A percentile compares a stretch with the other conserved stretches of the same genome.
These are phyloP conservation scores for Epinephelus awoara DNA, from an alignment of 2,797 vertebrate species.

Conservation along the genomic window DNA sequence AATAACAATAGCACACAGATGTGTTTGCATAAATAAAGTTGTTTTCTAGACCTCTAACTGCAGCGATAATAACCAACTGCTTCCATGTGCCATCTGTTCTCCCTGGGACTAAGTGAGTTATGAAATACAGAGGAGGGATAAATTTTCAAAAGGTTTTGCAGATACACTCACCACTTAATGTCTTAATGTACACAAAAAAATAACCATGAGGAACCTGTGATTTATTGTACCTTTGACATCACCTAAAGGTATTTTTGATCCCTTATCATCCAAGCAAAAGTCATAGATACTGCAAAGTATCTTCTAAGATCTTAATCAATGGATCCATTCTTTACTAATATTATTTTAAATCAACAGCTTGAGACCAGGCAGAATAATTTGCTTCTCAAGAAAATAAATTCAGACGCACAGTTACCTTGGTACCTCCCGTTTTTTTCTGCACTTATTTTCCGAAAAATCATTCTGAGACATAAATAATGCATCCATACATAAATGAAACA, in stretches of 20 bases:
- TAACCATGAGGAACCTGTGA: neutral
- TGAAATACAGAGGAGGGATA: neutral
- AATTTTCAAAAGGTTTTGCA: neutral
- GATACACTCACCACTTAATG: neutral
- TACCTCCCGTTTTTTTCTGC: neutral
- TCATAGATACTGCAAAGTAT: neutral
- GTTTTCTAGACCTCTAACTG: neutral
- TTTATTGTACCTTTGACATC: neutral
- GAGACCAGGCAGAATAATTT: neutral
- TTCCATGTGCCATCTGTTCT: slow-evolving; percentile 18
- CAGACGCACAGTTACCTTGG: neutral
- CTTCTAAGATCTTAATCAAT: neutral
- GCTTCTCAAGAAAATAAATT: neutral
- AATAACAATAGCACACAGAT: neutral
- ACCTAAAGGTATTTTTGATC: neutral
- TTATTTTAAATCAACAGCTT: neutral
- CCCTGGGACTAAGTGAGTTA: slow-evolving; percentile 1
- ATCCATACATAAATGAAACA: neutral
- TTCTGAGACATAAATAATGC: neutral
- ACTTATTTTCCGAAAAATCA: neutral
- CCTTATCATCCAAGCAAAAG: slow-evolving; percentile 2
- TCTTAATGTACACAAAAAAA: neutral
- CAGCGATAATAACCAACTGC: neutral
- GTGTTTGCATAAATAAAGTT: neutral
- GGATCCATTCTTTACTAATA: neutral